Percentiles rank a stretch among this genome's conserved stretches.
Conservation (phyloP, 2,113 vertebrate species). For the Chamaea fasciata region DNA sequence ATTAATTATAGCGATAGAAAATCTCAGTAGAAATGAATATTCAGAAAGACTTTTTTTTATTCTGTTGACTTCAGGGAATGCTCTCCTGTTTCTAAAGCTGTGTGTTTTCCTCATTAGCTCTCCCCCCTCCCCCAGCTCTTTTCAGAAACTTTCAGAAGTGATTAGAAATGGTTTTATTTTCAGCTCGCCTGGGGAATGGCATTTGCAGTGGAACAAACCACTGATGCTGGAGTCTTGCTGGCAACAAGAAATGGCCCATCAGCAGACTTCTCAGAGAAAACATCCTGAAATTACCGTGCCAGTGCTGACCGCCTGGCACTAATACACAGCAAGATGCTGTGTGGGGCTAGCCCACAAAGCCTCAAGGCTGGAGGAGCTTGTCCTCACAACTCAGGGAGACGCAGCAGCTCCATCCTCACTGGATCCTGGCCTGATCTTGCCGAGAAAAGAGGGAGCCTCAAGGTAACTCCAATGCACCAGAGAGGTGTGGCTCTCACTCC, state of each 20-base stretch:
- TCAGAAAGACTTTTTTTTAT: not conserved
- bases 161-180: conserved; percentile 49
- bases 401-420: not conserved
- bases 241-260: not conserved
- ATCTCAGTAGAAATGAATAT: conserved; percentile 1
- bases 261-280: not conserved
- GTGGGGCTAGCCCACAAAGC: not conserved
- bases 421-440: not conserved
- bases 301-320: not conserved
- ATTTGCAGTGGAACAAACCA: conserved; percentile 19
- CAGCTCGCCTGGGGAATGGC: not conserved
- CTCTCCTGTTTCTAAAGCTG: not conserved
- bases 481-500: not conserved
- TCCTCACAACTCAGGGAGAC: not conserved
- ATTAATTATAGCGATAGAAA: conserved; percentile 52
- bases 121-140: not conserved
- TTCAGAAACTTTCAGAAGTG: conserved; percentile 25
- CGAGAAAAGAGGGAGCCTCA: not conserved
- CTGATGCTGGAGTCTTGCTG: not conserved
- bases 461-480: not conserved
- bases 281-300: not conserved
- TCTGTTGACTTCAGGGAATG: conserved; percentile 28
- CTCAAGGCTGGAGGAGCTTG: not conserved
- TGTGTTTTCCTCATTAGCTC: conserved; percentile 23
- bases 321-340: not conserved